Conservation (phyloP, 2,113 vertebrate species). For the Calyptomena viridis region DNA sequence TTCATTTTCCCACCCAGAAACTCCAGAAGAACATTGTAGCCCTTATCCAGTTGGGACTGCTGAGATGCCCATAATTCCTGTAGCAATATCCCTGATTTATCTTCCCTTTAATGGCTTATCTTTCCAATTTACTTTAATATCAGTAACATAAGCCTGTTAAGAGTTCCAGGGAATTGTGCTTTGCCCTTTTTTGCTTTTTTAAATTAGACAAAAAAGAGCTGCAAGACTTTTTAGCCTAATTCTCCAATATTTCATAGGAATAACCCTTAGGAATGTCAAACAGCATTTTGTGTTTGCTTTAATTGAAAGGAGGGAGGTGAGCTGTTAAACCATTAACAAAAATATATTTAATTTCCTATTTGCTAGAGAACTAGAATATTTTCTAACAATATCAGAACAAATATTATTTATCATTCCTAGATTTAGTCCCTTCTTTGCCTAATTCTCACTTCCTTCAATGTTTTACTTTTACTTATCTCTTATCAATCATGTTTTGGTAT, state of each 20-base stretch:
- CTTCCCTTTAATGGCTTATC: background rate
- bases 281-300: background rate
- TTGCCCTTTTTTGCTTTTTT: background rate
- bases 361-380: background rate
- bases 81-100: background rate
- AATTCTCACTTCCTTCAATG: background rate
- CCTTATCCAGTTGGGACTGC: background rate
- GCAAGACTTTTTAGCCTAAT: background rate
- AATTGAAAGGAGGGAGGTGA: background rate
- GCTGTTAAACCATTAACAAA: background rate
- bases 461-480: background rate
- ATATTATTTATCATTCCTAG: background rate
- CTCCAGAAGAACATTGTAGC: background rate
- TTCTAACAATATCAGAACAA: background rate
- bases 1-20: rapidly evolving
- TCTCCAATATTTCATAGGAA: background rate
- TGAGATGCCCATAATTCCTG: background rate
- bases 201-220: background rate
- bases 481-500: background rate
- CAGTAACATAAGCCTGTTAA: background rate
- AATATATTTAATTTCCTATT: background rate
- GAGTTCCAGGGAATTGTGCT: background rate
- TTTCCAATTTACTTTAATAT: background rate
- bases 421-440: background rate
- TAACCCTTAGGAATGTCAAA: background rate